Evolutionary conservation across 2,888 invertebrate species (phyloP).

Genomic region (Nematopogon swammerdamellus): DNA sequence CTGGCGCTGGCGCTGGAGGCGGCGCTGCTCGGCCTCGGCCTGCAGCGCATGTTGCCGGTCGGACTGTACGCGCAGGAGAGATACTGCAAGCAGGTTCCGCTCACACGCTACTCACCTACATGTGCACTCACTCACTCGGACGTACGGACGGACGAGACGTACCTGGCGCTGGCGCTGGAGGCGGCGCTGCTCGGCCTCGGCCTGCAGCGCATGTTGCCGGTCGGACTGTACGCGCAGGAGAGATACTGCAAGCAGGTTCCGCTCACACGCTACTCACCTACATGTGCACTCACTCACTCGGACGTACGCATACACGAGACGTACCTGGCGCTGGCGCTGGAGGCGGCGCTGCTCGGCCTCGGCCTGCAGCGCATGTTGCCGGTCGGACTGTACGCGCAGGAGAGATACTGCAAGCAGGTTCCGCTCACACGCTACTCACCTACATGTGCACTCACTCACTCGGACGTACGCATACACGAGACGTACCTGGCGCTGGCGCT

Average conservation of each 20-base stretch:
- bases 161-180: conserved; percentile 73
- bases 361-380: conserved; percentile 80
- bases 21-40: conserved; percentile 73
- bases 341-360: conserved; percentile 74
- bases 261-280: too few relatives aligned
- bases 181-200: conserved; percentile 76
- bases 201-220: conserved; percentile 75
- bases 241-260: conserved; percentile 49
- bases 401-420: conserved; percentile 49
- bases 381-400: conserved; percentile 75
- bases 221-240: conserved; percentile 75
- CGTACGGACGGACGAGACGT: conserved; percentile 73
- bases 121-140: not conserved
- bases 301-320: conserved; percentile 75
- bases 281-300: not conserved
- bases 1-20: conserved; percentile 75
- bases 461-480: too few relatives aligned
- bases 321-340: conserved; percentile 71
- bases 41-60: conserved; percentile 74
- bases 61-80: conserved; percentile 74
- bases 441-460: not conserved
- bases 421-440: too few relatives aligned
- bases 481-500: conserved; percentile 72
- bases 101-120: too few relatives aligned
- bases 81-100: conserved; percentile 49